Base-by-base conservation (phyloP, 2,797 vertebrate genomes). In the Pipistrellus nathusii region DNA sequence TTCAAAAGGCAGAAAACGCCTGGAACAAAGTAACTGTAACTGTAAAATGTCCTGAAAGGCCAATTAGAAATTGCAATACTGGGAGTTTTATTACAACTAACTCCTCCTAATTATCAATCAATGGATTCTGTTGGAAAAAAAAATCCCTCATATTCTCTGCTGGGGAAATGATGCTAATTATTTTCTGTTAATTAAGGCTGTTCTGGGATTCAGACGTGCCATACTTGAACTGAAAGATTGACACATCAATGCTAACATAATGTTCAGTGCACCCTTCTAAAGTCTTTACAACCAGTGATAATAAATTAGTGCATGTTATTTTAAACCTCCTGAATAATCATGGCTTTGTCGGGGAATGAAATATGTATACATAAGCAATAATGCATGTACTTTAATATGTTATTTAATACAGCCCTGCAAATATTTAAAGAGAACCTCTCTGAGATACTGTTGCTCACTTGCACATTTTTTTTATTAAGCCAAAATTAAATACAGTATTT, bases 21-120 rank as follows among this genome's bases (percentile, higher is more conserved):
- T 98, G 97, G 96, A 98, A 98, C 98, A 98, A 98, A 98, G 98
- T 98, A 98, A 98, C 98, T 98, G 97, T 98, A 98, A 98, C 98
- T 98, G 97, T 98, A 98, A 98, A 98, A 98, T 97, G 98, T 98
- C 98, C 98, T 98, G 98, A 98, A 98, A 98, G 98, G 98, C 98
- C 98, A 98, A 98, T 98, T 98, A 98, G 98, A 98, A 98, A 98
- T 98, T 98, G 98, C 97, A 98, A 98, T 98, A 98, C 97, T 98
- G 98, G 98, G 98, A 98, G 97, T 98, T 98, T 98, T 98, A 98
- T 98, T 98, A 98, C 97, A 98, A 98, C 98, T 98, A 98, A 98
- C 98, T 98, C 98, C 98, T 98, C 98, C 98, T 98, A 98, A 98
- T 98, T 98, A 98, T 98, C 98, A 98, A 98, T 98, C 98, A 98